Conservation (phyloP, 2,888 invertebrate species). For the Dascillus cervinus region DNA sequence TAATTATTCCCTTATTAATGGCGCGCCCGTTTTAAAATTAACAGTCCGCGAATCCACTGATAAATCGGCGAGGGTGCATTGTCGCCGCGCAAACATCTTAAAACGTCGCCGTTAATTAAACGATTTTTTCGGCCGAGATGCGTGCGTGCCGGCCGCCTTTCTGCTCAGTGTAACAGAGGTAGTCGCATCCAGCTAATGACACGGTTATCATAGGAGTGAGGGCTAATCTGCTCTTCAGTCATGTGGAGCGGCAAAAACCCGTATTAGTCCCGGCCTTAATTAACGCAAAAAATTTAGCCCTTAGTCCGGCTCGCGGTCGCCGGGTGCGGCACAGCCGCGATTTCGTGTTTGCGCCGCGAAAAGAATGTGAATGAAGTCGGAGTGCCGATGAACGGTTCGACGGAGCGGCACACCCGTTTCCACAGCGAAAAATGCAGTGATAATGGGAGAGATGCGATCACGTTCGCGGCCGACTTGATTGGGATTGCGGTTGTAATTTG, state of each 20-base stretch:
- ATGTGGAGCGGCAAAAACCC: conserved; percentile 39
- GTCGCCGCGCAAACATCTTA: too few species aligned
- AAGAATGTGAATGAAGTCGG: conserved; percentile 17
- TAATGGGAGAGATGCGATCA: too few species aligned
- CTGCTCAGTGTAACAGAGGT: conserved; percentile 20
- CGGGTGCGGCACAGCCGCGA: conserved; percentile 14
- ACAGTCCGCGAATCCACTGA: too few species aligned
- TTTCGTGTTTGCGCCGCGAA: not conserved
- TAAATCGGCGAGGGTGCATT: too few species aligned
- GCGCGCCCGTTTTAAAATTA: too few species aligned
- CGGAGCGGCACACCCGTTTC: conserved; percentile 12
- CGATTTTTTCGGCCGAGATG: too few species aligned
- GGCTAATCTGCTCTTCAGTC: conserved; percentile 37
- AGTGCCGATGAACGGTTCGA: conserved; percentile 1
- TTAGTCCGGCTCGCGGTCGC: conserved; percentile 13
- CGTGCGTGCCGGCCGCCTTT: too few species aligned
- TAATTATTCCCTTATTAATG: too few species aligned
- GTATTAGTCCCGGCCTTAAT: conserved; percentile 41
- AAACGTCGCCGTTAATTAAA: too few species aligned
- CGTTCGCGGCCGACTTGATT: too few species aligned
- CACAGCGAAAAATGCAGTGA: too few species aligned
- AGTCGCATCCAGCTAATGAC: conserved; percentile 26
- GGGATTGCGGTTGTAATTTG: too few species aligned
- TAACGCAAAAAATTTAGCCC: conserved; percentile 37
- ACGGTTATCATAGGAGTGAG: conserved; percentile 27